phyloP scores from a whole-genome alignment of 2,797 vertebrate species.

The Dipus sagitta region DNA sequence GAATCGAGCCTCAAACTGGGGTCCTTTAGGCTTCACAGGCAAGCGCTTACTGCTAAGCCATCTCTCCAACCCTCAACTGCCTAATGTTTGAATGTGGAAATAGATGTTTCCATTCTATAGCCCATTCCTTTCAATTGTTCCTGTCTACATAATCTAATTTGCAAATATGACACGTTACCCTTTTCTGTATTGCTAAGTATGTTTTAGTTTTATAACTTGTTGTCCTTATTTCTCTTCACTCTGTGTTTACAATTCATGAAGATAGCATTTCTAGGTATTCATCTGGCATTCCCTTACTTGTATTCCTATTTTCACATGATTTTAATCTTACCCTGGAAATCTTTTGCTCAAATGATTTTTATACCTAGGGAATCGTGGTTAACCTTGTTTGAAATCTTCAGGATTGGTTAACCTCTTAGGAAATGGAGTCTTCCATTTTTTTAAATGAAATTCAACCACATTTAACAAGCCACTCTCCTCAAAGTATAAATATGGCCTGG shows the following conservation, averaged over 20 bases:
- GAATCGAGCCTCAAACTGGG: too few species aligned
- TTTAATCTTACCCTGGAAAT: conserved; percentile 44
- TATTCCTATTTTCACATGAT: conserved; percentile 45
- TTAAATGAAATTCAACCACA: conserved; percentile 52
- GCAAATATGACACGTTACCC: background rate
- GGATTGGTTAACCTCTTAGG: conserved; percentile 63
- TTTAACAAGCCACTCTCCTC: conserved; percentile 49
- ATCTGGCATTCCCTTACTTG: background rate
- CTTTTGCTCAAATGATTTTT: conserved; percentile 56
- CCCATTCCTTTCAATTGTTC: background rate
- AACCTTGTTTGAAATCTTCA: conserved; percentile 57
- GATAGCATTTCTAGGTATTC: conserved; percentile 12
- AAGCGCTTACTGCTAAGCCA: too few species aligned
- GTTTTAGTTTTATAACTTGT: conserved; percentile 35
- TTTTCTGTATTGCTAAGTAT: background rate
- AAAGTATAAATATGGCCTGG: conserved; percentile 35
- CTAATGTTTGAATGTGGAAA: background rate
- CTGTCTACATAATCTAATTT: conserved; percentile 17
- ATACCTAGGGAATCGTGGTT: conserved; percentile 58
- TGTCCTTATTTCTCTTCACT: background rate
- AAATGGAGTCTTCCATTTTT: conserved; percentile 55
- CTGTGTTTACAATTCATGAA: background rate
- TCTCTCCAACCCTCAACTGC: too few species aligned
- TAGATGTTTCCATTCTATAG: background rate
- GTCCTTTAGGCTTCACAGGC: too few species aligned